These are phyloP conservation scores for Rotaria socialis DNA, from an alignment of 2,888 invertebrate species.

Conservation along the genomic window DNA sequence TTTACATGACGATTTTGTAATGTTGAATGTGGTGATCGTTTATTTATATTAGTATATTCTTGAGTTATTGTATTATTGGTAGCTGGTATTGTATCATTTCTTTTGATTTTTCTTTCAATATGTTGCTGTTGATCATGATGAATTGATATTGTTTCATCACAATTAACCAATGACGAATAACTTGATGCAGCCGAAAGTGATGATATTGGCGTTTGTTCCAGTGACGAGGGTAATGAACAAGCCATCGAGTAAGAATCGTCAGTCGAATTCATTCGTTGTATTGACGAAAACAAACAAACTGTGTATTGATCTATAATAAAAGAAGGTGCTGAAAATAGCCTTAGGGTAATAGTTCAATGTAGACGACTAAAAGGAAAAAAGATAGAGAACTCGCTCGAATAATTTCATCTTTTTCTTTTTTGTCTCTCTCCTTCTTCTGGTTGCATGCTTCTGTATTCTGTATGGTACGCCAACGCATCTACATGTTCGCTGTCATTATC, in stretches of 20 bases:
- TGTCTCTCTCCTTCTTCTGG: not conserved
- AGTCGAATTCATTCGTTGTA: not conserved
- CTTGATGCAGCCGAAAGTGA: conserved; percentile 22
- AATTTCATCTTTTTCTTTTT: not conserved
- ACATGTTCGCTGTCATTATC: conserved; percentile 24
- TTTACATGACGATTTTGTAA: conserved; percentile 69
- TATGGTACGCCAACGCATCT: not conserved
- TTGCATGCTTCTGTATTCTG: not conserved
- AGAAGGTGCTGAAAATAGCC: conserved; percentile 1
- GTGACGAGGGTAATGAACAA: not conserved
- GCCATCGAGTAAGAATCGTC: not conserved
- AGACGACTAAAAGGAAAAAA: not conserved
- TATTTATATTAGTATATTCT: conserved; percentile 1
- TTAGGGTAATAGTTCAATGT: not conserved
- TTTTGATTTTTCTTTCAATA: not conserved
- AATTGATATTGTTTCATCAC: not conserved
- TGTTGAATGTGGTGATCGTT: conserved; percentile 25
- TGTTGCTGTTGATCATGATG: conserved; percentile 7
- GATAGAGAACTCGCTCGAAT: not conserved
- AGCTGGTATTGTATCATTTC: not conserved
- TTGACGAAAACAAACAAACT: not conserved
- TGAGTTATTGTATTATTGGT: not conserved
- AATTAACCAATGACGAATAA: conserved; percentile 33
- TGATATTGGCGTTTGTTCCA: conserved; percentile 8
- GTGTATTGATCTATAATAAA: not conserved